Evolutionary conservation across 2,797 vertebrate species (phyloP).

Genomic region (Cichlasoma orientale): DNA sequence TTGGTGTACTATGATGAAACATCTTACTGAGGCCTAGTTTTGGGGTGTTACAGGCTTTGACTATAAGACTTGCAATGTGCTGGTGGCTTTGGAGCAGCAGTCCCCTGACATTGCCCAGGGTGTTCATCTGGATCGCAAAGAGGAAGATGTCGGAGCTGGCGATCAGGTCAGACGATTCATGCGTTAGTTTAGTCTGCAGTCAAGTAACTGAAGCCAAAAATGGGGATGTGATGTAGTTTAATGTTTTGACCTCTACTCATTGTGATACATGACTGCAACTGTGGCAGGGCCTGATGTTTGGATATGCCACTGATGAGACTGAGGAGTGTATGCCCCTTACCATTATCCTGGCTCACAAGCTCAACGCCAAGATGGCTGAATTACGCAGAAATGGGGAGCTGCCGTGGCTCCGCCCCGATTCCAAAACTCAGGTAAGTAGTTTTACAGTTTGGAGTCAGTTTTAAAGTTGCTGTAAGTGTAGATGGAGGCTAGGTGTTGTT

Average conservation of each 20-base stretch:
- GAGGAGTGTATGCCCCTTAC: conserved; percentile 98
- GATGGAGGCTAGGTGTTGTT: neutral
- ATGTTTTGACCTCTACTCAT: neutral
- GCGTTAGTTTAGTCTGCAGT: neutral
- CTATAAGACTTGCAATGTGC: conserved; percentile 95
- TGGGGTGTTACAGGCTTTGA: conserved; percentile 85
- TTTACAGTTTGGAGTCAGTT: neutral
- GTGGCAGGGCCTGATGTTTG: conserved; percentile 93
- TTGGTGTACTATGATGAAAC: neutral
- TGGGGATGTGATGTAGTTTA: neutral
- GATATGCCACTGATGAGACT: conserved; percentile 95
- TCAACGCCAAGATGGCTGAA: conserved; percentile 94
- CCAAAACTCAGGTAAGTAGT: conserved; percentile 90
- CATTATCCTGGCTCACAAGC: conserved; percentile 92
- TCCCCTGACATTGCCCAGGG: conserved; percentile 95
- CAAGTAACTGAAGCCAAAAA: neutral
- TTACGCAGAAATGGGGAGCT: conserved; percentile 87
- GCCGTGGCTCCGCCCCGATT: conserved; percentile 93
- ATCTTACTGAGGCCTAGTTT: neutral
- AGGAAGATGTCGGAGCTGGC: conserved; percentile 93
- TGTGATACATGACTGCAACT: neutral
- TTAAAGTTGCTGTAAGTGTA: neutral
- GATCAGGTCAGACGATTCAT: conserved; percentile 85
- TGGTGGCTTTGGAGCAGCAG: conserved; percentile 96
- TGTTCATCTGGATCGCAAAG: conserved; percentile 91